These are phyloP conservation scores for Pseudomyrmex gracilis DNA, from an alignment of 1,140 invertebrate species.

Conservation along the genomic window DNA sequence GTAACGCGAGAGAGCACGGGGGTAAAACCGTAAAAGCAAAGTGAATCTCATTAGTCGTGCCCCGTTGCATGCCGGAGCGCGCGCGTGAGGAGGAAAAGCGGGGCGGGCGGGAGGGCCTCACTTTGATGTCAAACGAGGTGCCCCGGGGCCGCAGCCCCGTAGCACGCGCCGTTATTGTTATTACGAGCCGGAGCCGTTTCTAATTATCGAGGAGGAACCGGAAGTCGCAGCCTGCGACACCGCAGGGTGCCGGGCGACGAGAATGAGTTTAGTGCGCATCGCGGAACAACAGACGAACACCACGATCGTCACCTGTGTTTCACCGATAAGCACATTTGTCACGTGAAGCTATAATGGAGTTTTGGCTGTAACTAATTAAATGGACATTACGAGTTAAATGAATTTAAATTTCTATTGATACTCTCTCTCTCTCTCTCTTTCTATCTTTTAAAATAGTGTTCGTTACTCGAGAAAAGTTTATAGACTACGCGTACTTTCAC, in stretches of 20 bases:
- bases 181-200: conserved; percentile 67
- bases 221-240: conserved; percentile 67
- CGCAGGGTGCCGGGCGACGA: neutral
- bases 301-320: conserved; percentile 33
- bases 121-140: conserved; percentile 85
- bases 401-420: neutral
- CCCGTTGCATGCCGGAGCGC: conserved; percentile 76
- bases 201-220: conserved; percentile 74
- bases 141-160: conserved; percentile 70
- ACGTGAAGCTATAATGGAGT: neutral
- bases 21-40: conserved; percentile 79
- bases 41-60: conserved; percentile 85
- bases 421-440: too few relatives aligned
- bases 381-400: neutral
- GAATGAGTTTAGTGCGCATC: neutral
- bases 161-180: conserved; percentile 70
- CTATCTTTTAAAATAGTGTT: too few relatives aligned
- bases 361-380: conserved; percentile 14
- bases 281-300: neutral
- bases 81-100: neutral
- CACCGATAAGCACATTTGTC: conserved; percentile 31
- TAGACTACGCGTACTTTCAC: neutral
- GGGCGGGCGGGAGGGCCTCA: conserved; percentile 72
- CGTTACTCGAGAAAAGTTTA: neutral
- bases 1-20: conserved; percentile 55